Conservation (phyloP, 2,113 vertebrate species). For the Reinhardtius hippoglossoides region DNA sequence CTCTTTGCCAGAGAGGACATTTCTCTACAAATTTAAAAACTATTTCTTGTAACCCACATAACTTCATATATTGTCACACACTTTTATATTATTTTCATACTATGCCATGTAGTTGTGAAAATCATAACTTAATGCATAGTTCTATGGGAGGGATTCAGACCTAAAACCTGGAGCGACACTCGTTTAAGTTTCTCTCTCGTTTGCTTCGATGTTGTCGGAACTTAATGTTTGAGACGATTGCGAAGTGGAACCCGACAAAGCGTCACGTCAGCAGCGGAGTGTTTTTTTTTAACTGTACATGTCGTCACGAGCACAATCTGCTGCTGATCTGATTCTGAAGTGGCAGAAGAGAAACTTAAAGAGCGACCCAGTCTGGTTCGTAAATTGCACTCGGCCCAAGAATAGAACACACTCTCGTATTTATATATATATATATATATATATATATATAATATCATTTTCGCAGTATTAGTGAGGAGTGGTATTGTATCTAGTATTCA, state of each 20-base stretch:
- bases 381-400: constrained; percentile 79
- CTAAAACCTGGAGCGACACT: constrained; percentile 45
- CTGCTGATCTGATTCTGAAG: too few relatives aligned
- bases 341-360: constrained; percentile 56
- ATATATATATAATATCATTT: constrained; percentile 42
- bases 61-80: background rate
- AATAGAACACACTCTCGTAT: constrained; percentile 58
- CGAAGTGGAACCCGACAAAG: background rate
- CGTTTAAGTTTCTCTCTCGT: constrained; percentile 44
- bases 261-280: constrained; percentile 5
- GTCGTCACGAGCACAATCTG: constrained; percentile 10
- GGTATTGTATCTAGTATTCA: constrained; percentile 57
- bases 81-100: constrained; percentile 7
- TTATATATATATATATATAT: constrained; percentile 29
- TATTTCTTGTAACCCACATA: constrained; percentile 1
- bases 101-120: constrained; percentile 32
- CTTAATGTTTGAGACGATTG: constrained; percentile 11
- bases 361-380: constrained; percentile 59
- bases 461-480: constrained; percentile 62
- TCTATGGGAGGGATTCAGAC: constrained; percentile 66
- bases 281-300: constrained; percentile 39
- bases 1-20: constrained; percentile 18
- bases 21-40: background rate
- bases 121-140: constrained; percentile 67
- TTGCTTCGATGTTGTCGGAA: background rate